A percentile compares a stretch with the other conserved stretches of the same genome.
Conservation (phyloP, 1,140 invertebrate species). For the Rhynchophorus ferrugineus region DNA sequence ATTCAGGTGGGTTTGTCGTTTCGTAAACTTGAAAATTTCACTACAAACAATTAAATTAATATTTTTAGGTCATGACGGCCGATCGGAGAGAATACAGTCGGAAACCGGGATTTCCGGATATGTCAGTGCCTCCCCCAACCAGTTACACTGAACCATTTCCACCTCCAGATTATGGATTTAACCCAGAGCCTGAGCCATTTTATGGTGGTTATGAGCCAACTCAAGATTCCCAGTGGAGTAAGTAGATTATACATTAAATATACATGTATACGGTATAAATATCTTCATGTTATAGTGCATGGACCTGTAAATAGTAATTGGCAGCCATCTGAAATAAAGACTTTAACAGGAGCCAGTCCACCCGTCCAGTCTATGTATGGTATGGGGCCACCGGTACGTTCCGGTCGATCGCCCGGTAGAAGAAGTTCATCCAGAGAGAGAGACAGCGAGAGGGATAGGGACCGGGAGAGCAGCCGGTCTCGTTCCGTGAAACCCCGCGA, state of each 20-base stretch:
- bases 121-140: slow-evolving; percentile 57
- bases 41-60: slow-evolving; percentile 6
- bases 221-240: slow-evolving; percentile 62
- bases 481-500: slow-evolving; percentile 42
- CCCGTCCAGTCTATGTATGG: slow-evolving; percentile 27
- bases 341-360: slow-evolving; percentile 44
- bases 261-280: neutral
- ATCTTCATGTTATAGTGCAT: slow-evolving; percentile 7
- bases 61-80: slow-evolving; percentile 68
- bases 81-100: slow-evolving; percentile 76
- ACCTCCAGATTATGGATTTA: slow-evolving; percentile 49
- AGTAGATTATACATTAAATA: slow-evolving; percentile 29
- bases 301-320: slow-evolving; percentile 46
- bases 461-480: slow-evolving; percentile 45
- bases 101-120: slow-evolving; percentile 55
- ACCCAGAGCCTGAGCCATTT: slow-evolving; percentile 56
- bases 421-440: slow-evolving; percentile 23
- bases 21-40: neutral
- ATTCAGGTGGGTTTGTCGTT: slow-evolving; percentile 54
- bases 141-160: slow-evolving; percentile 40
- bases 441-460: slow-evolving; percentile 39
- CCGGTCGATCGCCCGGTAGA: slow-evolving; percentile 25
- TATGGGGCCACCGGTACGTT: slow-evolving; percentile 40
- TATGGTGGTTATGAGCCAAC: slow-evolving; percentile 65
- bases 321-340: slow-evolving; percentile 55